These are phyloP conservation scores for Drosophila mulleri DNA, from an alignment of 2,888 invertebrate genomes.

Conservation along the genomic window DNA sequence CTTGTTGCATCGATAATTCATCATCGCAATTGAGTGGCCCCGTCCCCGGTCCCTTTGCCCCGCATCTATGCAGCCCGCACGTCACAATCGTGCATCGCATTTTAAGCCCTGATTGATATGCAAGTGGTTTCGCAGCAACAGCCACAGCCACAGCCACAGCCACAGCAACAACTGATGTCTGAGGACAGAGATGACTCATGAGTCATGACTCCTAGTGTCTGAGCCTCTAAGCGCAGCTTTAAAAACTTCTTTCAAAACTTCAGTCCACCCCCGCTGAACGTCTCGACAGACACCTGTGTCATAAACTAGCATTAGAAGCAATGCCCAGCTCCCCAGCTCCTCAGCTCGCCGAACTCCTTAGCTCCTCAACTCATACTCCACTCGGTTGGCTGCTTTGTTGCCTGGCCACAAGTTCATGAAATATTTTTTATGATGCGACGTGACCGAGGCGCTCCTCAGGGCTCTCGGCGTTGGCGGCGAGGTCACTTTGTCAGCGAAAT, in stretches of 20 bases:
- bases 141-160: conserved; percentile 12
- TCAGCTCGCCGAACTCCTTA: conserved; percentile 8
- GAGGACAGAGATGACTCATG: conserved; percentile 37
- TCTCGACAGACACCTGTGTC: conserved; percentile 50
- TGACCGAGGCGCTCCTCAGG: conserved; percentile 40
- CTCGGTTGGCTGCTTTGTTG: conserved; percentile 9
- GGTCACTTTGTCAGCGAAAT: conserved; percentile 32
- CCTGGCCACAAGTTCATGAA: conserved; percentile 39
- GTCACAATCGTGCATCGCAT: conserved; percentile 63
- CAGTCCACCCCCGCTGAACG: conserved; percentile 16
- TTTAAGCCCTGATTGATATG: conserved; percentile 68
- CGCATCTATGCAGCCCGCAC: conserved; percentile 17
- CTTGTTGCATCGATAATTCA: conserved; percentile 56
- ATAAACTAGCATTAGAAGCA: conserved; percentile 59
- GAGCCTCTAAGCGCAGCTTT: conserved; percentile 55
- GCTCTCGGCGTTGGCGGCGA: conserved; percentile 5
- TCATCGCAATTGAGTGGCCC: conserved; percentile 48
- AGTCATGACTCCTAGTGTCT: conserved; percentile 46
- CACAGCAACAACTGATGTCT: conserved; percentile 26
- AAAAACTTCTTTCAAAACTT: conserved; percentile 43
- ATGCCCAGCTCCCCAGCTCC: conserved; percentile 11
- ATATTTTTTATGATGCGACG: conserved; percentile 68
- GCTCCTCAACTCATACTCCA: conserved; percentile 4
- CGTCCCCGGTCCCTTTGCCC: neutral
- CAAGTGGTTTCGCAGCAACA: conserved; percentile 51